Evolutionary conservation across 2,113 vertebrate species (phyloP), one percentile per base, ranked within the genome.

Genomic region (Salvelinus fontinalis): DNA sequence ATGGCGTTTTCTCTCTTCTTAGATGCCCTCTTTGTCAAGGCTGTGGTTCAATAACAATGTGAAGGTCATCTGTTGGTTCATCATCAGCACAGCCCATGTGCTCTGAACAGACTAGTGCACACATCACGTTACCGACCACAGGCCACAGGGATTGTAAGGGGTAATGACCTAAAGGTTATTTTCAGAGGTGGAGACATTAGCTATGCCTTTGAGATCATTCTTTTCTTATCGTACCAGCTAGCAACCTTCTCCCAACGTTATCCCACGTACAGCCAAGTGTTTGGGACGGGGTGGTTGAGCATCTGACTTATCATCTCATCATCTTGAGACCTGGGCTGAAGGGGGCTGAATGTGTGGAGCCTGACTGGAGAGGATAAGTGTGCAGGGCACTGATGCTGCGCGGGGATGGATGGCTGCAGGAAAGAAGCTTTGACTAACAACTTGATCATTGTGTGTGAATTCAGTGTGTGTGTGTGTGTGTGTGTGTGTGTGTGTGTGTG

Each of bases 201-300:
- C 51, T 16, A 26, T 67, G 73, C 57, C 80, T 48, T 44, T 78
- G 83, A 83, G 66, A 18, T 83, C 78, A 73, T 24, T 65, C 34
- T n/a, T 16, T 64, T 9, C 62, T 27, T n/a, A 67, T 74, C 67
- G 0, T 44, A 27, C 6, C 1, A 54, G 4, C 51, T 14, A 54
- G 39, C 39, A 44, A 66, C 12, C 68, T 14, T 13, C 54, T 67
- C 60, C 67, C 31, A 0, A 31, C 70, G 57, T 13, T 44, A 4
- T 72, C 73, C 20, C 68, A 1, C 8, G 9, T 11, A 44, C 48
- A 9, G 62, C 20, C 48, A 22, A 79, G 76, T 82, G 76, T 73
- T 60, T 39, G 8, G 26, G 6, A 39, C 11, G 11, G 70, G 67
- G 6, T 39, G 31, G 67, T 20, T 70, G 44, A n/a, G 57, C 11